These are phyloP conservation scores for Recurvirostra avosetta DNA, from an alignment of 2,113 vertebrate species.

Conservation along the genomic window DNA sequence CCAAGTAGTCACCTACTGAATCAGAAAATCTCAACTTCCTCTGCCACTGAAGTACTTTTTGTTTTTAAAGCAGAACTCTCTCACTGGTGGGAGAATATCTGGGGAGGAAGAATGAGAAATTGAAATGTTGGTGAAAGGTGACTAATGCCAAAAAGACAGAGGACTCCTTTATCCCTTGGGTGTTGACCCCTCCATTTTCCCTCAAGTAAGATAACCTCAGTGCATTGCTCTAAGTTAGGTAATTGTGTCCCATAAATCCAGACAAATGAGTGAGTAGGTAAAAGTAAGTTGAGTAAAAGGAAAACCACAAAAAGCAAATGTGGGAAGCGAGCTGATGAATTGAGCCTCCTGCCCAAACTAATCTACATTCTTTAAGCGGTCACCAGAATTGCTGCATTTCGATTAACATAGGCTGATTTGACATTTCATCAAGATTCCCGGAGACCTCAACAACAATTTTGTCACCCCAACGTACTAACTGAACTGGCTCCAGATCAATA, in stretches of 20 bases:
- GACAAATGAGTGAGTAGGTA: background rate
- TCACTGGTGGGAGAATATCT: background rate
- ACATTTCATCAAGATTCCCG: slow-evolving; percentile 12
- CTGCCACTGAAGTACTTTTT: background rate
- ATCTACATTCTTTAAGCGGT: slow-evolving; percentile 14
- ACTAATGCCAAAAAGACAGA: background rate
- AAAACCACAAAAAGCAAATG: background rate
- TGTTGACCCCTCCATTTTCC: background rate
- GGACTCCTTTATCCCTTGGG: background rate
- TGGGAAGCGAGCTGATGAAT: background rate
- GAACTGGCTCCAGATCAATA: slow-evolving; percentile 8
- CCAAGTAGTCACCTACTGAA: background rate
- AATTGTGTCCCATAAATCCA: background rate
- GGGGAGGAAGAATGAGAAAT: background rate
- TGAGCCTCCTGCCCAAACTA: background rate
- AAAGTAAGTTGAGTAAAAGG: background rate
- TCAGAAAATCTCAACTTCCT: background rate
- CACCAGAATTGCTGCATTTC: background rate
- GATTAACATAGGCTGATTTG: background rate
- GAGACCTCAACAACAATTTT: background rate
- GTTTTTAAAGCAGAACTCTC: background rate
- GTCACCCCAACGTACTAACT: background rate
- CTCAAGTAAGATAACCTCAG: background rate
- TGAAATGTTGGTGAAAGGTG: background rate
- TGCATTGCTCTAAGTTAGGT: background rate